phyloP scores from a whole-genome alignment of 2,797 vertebrate genomes.

The Scleropages formosus region DNA sequence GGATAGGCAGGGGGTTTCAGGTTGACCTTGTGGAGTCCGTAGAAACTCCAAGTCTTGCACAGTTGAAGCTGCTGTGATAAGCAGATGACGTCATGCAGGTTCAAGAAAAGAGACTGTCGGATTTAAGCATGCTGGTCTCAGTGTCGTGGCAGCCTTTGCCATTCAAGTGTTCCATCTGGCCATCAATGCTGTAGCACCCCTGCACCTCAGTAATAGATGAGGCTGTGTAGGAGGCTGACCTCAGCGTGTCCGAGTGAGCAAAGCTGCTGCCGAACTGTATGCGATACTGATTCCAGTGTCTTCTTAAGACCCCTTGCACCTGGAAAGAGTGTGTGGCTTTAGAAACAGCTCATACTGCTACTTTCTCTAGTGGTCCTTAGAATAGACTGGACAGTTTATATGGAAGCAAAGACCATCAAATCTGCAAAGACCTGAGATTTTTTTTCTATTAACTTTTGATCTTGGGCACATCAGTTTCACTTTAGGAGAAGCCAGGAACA shows the following conservation, averaged over 20 bases:
- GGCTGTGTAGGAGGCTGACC: conserved; percentile 70
- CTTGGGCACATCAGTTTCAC: background rate
- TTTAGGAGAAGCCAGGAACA: background rate
- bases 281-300: conserved; percentile 93
- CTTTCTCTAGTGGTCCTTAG: background rate
- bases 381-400: conserved; percentile 27
- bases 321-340: conserved; percentile 43
- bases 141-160: conserved; percentile 80
- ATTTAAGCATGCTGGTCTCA: conserved; percentile 70
- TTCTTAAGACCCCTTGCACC: conserved; percentile 88
- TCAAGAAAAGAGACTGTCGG: conserved; percentile 81
- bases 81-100: background rate
- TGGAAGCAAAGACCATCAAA: background rate
- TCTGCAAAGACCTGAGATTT: background rate
- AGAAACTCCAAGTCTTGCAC: conserved; percentile 4
- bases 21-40: background rate
- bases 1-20: no score
- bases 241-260: conserved; percentile 80
- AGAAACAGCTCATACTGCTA: background rate
- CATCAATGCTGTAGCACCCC: conserved; percentile 81
- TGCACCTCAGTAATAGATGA: conserved; percentile 84
- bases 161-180: conserved; percentile 79
- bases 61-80: background rate
- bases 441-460: background rate
- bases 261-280: conserved; percentile 90